A percentile compares a stretch with the other conserved stretches of the same genome.
Evolutionary conservation across 35 echinoderm and acorn worm species (phyloP).

Genomic region (Chiridota heheva): DNA sequence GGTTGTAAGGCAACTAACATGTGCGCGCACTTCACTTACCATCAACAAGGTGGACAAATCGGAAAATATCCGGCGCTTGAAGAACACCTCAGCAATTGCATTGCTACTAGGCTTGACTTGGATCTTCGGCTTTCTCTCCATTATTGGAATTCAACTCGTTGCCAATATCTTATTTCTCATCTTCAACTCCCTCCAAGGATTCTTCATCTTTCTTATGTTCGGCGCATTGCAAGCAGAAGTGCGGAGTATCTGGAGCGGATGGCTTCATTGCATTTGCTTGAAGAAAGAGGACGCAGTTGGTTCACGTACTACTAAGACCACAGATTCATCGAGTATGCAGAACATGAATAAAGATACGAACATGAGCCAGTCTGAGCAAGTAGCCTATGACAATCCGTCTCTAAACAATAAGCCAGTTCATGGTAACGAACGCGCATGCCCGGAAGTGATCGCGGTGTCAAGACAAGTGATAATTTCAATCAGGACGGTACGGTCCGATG

Average conservation of each 20-base stretch:
- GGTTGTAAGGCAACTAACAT: slow-evolving; percentile 58
- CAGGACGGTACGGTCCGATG: too few species aligned
- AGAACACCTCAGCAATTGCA: slow-evolving; percentile 50
- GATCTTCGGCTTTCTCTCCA: slow-evolving; percentile 68
- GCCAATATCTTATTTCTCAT: slow-evolving; percentile 75
- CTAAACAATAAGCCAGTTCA: too few species aligned
- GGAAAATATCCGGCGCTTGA: slow-evolving; percentile 19
- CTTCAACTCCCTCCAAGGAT: slow-evolving; percentile 85
- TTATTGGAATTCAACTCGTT: slow-evolving; percentile 40
- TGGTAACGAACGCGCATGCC: too few species aligned
- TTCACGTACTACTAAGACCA: too few species aligned
- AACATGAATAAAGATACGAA: too few species aligned
- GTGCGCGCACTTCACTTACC: slow-evolving; percentile 27
- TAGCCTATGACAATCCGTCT: too few species aligned
- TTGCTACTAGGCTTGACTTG: slow-evolving; percentile 69
- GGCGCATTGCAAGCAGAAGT: slow-evolving; percentile 69
- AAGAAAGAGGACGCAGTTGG: too few species aligned
- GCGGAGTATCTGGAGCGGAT: slow-evolving; percentile 46
- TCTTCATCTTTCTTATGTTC: slow-evolving; percentile 87
- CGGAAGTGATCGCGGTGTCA: too few species aligned
- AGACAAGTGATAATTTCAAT: too few species aligned
- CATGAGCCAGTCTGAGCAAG: too few species aligned
- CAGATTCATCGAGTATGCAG: too few species aligned
- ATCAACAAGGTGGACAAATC: neutral
- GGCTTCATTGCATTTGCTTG: neutral